phyloP scores from a whole-genome alignment of 2,113 vertebrate species.

The Spea bombifrons region DNA sequence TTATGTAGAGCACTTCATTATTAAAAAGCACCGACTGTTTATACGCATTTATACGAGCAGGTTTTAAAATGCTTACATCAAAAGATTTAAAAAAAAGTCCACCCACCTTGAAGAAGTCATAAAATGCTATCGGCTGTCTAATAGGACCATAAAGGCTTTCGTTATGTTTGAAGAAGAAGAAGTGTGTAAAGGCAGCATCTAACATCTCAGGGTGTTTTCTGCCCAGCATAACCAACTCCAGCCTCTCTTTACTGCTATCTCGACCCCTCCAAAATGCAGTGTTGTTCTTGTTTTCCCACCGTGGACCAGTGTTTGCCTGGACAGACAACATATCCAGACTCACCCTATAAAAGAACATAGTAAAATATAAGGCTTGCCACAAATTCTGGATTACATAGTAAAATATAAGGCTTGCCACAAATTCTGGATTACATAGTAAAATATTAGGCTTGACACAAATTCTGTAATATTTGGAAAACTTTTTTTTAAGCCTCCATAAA shows the following conservation, averaged over 20 bases:
- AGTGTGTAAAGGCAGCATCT: slow-evolving; percentile 97
- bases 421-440: no score
- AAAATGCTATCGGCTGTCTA: slow-evolving; percentile 96
- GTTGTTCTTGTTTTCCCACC: slow-evolving; percentile 82
- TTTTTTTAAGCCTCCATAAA: no score
- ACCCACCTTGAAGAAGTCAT: slow-evolving; percentile 96
- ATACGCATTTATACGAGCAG: no score
- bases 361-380: not conserved
- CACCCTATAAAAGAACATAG: slow-evolving; percentile 70
- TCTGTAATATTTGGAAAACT: slow-evolving; percentile 8
- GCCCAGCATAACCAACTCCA: slow-evolving; percentile 90
- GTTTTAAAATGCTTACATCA: no score
- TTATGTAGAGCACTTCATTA: no score
- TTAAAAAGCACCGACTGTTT: no score
- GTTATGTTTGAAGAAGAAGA: slow-evolving; percentile 96
- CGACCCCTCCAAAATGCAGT: slow-evolving; percentile 93
- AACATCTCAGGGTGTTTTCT: slow-evolving; percentile 79
- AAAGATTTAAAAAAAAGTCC: not conserved
- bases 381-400: not conserved
- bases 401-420: no score
- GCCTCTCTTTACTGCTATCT: slow-evolving; percentile 90
- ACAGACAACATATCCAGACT: slow-evolving; percentile 98
- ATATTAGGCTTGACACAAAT: no score
- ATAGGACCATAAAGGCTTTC: slow-evolving; percentile 92
- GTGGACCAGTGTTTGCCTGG: slow-evolving; percentile 88